A percentile compares a stretch with the other conserved stretches of the same genome.
Conservation (phyloP, 2,113 vertebrate species). For the Colossoma macropomum region DNA sequence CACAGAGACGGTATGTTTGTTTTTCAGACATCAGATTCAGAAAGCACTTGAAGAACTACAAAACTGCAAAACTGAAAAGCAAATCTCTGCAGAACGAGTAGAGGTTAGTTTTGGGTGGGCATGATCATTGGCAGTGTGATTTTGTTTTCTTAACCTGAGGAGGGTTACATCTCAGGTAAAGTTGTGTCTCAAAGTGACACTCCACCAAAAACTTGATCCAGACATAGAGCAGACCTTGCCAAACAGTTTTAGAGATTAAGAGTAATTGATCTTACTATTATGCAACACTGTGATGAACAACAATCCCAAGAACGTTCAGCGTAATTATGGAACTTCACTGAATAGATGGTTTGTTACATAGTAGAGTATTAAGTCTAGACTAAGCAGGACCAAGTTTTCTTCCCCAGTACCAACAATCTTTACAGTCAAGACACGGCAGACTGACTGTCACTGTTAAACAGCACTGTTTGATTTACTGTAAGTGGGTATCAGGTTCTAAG, state of each 20-base stretch:
- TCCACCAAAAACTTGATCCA: not conserved
- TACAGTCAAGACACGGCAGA: not conserved
- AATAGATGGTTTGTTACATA: not conserved
- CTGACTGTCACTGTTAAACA: conserved; percentile 4
- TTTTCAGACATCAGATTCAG: conserved; percentile 38
- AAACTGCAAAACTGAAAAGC: conserved; percentile 31
- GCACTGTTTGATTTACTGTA: conserved; percentile 37
- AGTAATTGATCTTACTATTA: not conserved
- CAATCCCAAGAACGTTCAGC: not conserved
- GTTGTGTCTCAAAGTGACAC: not conserved
- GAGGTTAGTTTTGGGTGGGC: not conserved
- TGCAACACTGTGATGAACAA: not conserved
- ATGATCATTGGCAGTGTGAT: not conserved
- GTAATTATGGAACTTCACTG: not conserved
- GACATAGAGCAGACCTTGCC: not conserved
- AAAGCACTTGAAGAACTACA: conserved; percentile 36
- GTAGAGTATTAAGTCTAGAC: too few relatives aligned
- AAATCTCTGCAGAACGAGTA: conserved; percentile 26
- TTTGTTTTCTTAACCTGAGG: conserved; percentile 1
- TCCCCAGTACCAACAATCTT: not conserved
- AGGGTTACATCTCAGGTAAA: not conserved
- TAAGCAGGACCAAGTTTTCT: not conserved
- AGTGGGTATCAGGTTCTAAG: conserved; percentile 48
- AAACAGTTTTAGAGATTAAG: not conserved
- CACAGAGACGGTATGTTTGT: conserved; percentile 35